Evolutionary conservation across 2,888 invertebrate species (phyloP).

Genomic region (Leucophenga montana): DNA sequence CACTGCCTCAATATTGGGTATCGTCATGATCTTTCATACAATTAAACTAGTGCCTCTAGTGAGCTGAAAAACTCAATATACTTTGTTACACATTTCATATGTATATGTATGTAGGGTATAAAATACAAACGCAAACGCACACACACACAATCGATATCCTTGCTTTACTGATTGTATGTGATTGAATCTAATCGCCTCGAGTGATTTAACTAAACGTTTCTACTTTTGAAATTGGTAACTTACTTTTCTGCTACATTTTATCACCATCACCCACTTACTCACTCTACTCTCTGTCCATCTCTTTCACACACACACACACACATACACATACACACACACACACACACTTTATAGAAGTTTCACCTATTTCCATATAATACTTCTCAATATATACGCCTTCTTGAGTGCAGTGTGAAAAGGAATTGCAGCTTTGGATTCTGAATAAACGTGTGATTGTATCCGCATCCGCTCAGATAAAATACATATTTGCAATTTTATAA

Average conservation of each 20-base stretch:
- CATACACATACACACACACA: no score
- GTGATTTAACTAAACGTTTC: constrained; percentile 65
- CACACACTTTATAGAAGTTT: background rate
- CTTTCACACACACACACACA: background rate
- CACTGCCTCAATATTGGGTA: no score
- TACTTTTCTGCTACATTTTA: constrained; percentile 33
- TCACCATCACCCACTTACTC: no score
- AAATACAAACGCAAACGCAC: background rate
- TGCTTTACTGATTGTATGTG: constrained; percentile 58
- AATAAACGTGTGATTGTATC: no score
- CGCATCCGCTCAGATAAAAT: no score
- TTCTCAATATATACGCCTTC: no score
- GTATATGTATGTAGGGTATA: background rate
- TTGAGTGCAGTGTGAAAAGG: no score
- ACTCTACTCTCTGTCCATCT: background rate
- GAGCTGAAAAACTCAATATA: no score
- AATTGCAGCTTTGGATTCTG: no score
- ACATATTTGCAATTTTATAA: constrained; percentile 43
- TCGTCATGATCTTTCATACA: no score
- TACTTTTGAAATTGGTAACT: constrained; percentile 59
- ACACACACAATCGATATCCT: background rate
- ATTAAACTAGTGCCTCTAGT: no score
- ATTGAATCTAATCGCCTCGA: constrained; percentile 67
- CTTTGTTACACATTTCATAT: background rate
- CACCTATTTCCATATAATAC: no score